Base-by-base conservation (phyloP, 2,888 invertebrate genomes). In the Adelognathus sp. region DNA sequence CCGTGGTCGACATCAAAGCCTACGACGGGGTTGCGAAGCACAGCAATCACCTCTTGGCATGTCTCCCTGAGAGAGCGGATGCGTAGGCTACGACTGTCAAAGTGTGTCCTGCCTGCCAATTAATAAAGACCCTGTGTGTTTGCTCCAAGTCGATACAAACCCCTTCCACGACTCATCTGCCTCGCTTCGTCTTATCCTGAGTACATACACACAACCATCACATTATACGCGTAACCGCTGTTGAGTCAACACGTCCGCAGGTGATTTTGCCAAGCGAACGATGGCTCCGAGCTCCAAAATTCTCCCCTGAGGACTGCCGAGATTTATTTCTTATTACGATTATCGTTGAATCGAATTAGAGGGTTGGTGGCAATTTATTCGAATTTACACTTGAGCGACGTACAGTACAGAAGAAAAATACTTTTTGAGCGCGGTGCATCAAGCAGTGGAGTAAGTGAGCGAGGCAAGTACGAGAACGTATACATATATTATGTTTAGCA, bases 61-160 rank as follows among this genome's bases (percentile, higher is more conserved):
- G 21, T 6, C 31, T 54, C 78, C 70, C 60, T 33, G 54, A 24
- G 14, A 61, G 39, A 58, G 74, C 63, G 50, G n/a, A n/a, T n/a
- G n/a, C n/a, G 9, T 50, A 33, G 14, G 60, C 61, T 16, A 44
- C 18, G 46, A 58, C 39, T 60, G 64, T 78, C 46, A 63, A 16
- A 66, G 63, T 41, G 33, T 70, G 61, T 39, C 52, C 73, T 82
- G 83, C 82, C 85, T 84, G 79, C 88, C 88, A 90, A 90, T 90
- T 90, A 90, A 90, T 89, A 89, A 86, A 84, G 84, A 86, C 86
- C 87, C 86, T 83, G 83, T 85, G 79, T 89, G 84, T 90, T 90
- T 90, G 86, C 87, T 79, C 82, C 50, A 24, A 63, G 61, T 69
- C 67, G 76, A 64, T 76, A 64, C 50, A 9, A 36, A 44, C 50